A percentile compares a stretch with the other conserved stretches of the same genome.
Evolutionary conservation across 2,113 vertebrate genomes (phyloP).

Genomic region (Hirundichthys speculiger): DNA sequence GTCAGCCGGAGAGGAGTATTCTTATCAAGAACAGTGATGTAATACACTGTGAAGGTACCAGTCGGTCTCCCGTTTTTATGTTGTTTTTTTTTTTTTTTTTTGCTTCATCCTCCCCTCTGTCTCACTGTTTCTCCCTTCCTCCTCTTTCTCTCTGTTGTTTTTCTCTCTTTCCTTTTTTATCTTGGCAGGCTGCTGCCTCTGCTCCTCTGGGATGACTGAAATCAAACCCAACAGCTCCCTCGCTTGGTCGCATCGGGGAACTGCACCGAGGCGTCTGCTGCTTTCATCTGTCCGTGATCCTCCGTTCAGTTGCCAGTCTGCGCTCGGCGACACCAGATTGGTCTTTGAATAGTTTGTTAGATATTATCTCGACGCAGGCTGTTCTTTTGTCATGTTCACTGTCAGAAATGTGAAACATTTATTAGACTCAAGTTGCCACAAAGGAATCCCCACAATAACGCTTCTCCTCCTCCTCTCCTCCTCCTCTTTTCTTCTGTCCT

Average conservation of each 20-base stretch:
- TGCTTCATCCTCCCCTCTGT: constrained; percentile 51
- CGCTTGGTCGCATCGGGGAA: constrained; percentile 40
- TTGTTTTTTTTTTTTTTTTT: constrained; percentile 15
- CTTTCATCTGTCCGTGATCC: background rate
- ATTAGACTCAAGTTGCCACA: constrained; percentile 59
- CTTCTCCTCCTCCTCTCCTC: constrained; percentile 51
- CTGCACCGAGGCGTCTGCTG: constrained; percentile 9
- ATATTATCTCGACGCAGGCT: constrained; percentile 55
- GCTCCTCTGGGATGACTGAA: constrained; percentile 66
- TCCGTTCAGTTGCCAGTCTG: background rate
- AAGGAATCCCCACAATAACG: constrained; percentile 52
- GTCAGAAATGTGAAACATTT: constrained; percentile 65
- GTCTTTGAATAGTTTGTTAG: constrained; percentile 47
- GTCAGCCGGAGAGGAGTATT: constrained; percentile 67
- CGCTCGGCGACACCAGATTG: constrained; percentile 23
- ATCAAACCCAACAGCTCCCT: constrained; percentile 74
- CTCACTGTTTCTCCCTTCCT: constrained; percentile 48
- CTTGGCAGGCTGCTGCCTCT: constrained; percentile 62
- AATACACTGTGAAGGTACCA: constrained; percentile 73
- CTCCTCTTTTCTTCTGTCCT: constrained; percentile 28
- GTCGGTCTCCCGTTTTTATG: constrained; percentile 44
- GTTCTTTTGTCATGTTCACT: constrained; percentile 67
- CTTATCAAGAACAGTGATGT: constrained; percentile 72
- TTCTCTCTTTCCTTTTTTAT: constrained; percentile 36
- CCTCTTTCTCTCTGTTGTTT: constrained; percentile 38